A percentile compares a stretch with the other conserved stretches of the same genome.
Conservation (phyloP, 2,888 invertebrate species). For the Elmis aenea region DNA sequence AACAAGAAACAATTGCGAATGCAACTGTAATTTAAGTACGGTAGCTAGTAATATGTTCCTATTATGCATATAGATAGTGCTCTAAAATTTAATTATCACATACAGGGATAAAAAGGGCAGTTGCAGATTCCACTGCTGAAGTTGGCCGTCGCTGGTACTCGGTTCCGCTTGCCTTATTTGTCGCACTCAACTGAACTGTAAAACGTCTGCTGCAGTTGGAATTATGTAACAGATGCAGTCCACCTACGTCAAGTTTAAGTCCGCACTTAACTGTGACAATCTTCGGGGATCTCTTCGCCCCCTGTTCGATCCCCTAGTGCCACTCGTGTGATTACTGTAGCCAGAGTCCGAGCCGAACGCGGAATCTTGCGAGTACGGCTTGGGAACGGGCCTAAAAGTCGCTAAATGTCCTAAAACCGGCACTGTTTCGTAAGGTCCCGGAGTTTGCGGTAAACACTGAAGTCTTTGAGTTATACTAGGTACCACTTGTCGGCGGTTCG, state of each 20-base stretch:
- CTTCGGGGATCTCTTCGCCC: slow-evolving; percentile 42
- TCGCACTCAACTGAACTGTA: neutral
- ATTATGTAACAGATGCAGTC: neutral
- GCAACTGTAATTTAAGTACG: too few relatives aligned
- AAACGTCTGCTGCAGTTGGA: neutral
- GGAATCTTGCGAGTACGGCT: slow-evolving; percentile 66
- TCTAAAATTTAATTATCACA: slow-evolving; percentile 23
- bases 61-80: neutral
- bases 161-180: neutral
- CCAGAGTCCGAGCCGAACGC: slow-evolving; percentile 82
- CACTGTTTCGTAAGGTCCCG: slow-evolving; percentile 62
- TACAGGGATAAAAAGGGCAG: slow-evolving; percentile 19
- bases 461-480: slow-evolving; percentile 46
- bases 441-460: slow-evolving; percentile 42
- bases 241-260: slow-evolving; percentile 41
- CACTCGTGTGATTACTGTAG: slow-evolving; percentile 76
- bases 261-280: slow-evolving; percentile 46
- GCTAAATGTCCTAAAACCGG: slow-evolving; percentile 62
- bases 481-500: slow-evolving; percentile 34
- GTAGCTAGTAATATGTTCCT: too few relatives aligned
- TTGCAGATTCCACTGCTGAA: slow-evolving; percentile 7
- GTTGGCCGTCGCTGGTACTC: neutral
- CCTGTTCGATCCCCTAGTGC: slow-evolving; percentile 45
- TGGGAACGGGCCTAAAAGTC: slow-evolving; percentile 58
- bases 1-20: too few relatives aligned